A percentile compares a stretch with the other conserved stretches of the same genome.
phyloP scores from a whole-genome alignment of 2,113 vertebrate species.

The Podarcis raffonei region DNA sequence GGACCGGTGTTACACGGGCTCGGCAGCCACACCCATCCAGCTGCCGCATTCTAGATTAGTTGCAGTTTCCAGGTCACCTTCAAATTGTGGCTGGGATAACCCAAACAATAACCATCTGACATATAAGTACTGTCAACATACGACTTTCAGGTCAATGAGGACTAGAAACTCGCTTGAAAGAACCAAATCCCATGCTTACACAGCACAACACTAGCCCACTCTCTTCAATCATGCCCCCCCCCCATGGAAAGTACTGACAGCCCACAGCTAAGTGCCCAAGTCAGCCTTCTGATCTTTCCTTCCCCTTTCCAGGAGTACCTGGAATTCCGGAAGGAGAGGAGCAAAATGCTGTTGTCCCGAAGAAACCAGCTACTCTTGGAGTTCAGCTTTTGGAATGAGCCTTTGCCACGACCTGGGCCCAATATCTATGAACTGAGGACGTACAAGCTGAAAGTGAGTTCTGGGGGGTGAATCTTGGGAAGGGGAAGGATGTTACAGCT shows the following conservation, averaged over 20 bases:
- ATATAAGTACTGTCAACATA: neutral
- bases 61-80: too few relatives aligned
- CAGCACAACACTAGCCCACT: too few relatives aligned
- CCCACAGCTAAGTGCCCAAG: accelerated
- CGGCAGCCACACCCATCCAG: too few relatives aligned
- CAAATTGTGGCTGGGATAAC: too few relatives aligned
- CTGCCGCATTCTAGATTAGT: too few relatives aligned
- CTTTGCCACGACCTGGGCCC: slow-evolving; percentile 84
- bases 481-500: neutral
- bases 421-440: slow-evolving; percentile 93
- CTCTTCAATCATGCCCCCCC: too few relatives aligned
- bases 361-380: slow-evolving; percentile 93
- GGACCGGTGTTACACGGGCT: too few relatives aligned
- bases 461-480: neutral
- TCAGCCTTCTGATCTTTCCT: neutral
- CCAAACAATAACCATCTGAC: too few relatives aligned
- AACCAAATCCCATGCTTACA: neutral
- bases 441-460: slow-evolving; percentile 88
- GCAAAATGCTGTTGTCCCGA: slow-evolving; percentile 90
- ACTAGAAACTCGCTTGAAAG: neutral
- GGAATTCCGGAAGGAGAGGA: slow-evolving; percentile 88
- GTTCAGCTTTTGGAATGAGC: slow-evolving; percentile 98
- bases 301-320: slow-evolving; percentile 82
- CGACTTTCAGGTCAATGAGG: neutral
- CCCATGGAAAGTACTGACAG: too few relatives aligned